Percentiles rank a stretch among this genome's conserved stretches.
Evolutionary conservation across 2,113 vertebrate species (phyloP).

Genomic region (Dolichallabes microphthalmus): DNA sequence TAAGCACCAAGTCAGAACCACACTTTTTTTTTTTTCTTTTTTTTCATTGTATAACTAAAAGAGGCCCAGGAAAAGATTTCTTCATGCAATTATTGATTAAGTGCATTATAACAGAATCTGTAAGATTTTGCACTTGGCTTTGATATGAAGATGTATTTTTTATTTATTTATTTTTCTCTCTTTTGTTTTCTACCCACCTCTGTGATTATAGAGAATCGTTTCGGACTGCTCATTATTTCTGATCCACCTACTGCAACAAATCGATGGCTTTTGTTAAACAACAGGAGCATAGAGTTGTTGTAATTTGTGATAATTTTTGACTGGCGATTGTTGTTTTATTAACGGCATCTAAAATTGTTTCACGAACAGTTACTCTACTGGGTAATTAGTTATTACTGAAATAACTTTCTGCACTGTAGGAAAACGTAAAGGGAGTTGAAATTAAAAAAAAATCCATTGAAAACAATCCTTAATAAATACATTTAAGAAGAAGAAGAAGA

Average conservation of each 20-base stretch:
- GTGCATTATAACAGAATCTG: background rate
- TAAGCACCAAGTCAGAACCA: constrained; percentile 1
- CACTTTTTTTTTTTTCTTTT: background rate
- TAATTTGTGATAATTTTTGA: background rate
- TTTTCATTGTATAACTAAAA: background rate
- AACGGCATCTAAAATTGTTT: background rate
- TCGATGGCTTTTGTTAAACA: background rate
- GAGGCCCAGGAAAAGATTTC: background rate
- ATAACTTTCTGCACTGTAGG: background rate
- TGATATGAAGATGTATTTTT: background rate
- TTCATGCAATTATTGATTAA: background rate
- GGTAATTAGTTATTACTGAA: background rate
- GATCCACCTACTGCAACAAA: background rate
- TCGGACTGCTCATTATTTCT: constrained; percentile 8
- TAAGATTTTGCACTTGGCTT: background rate
- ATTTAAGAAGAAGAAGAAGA: too few species aligned
- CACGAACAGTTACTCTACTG: background rate
- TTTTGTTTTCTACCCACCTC: background rate
- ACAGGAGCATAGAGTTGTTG: background rate
- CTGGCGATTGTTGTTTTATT: background rate
- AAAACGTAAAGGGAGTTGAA: too few species aligned
- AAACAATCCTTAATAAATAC: too few species aligned
- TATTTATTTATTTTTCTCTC: background rate
- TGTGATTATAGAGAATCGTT: background rate
- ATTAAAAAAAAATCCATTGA: too few species aligned